Evolutionary conservation across 2,888 invertebrate genomes (phyloP).

Genomic region (Leuctra nigra): DNA sequence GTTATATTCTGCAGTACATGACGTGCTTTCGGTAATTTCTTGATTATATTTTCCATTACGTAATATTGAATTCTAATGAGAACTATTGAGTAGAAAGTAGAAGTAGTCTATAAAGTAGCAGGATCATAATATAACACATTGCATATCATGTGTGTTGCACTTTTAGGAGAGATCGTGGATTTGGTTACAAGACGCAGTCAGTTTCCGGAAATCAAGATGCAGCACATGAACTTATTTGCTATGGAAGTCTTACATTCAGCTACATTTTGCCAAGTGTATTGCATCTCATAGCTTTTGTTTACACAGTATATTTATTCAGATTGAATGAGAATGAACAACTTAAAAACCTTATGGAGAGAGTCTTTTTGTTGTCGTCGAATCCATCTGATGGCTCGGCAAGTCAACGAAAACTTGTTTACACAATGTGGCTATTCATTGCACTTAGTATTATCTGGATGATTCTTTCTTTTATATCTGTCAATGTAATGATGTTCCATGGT

Average conservation of each 20-base stretch:
- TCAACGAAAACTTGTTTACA: constrained; percentile 61
- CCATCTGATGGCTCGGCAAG: constrained; percentile 57
- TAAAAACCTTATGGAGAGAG: constrained; percentile 76
- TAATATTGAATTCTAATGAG: background rate
- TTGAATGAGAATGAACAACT: constrained; percentile 74
- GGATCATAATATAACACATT: too few relatives aligned
- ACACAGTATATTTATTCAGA: constrained; percentile 66
- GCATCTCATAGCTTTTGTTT: constrained; percentile 65
- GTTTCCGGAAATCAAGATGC: constrained; percentile 24
- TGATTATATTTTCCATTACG: background rate
- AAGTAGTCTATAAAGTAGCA: too few relatives aligned
- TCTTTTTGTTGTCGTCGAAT: constrained; percentile 66
- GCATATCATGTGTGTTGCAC: too few relatives aligned
- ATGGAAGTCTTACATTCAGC: constrained; percentile 62
- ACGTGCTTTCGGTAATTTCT: constrained; percentile 61
- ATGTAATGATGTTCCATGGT: constrained; percentile 56
- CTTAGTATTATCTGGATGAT: constrained; percentile 63
- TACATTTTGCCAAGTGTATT: constrained; percentile 66
- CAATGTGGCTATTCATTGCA: constrained; percentile 65
- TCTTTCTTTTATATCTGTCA: constrained; percentile 58
- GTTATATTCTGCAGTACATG: constrained; percentile 72
- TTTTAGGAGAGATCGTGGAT: constrained; percentile 36
- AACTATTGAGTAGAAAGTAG: background rate
- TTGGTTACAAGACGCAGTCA: constrained; percentile 23
- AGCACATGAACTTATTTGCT: constrained; percentile 54